Evolutionary conservation across 2,797 vertebrate species (phyloP), one percentile per base, ranked within the genome.

Genomic region (Neostethus bicornis): DNA sequence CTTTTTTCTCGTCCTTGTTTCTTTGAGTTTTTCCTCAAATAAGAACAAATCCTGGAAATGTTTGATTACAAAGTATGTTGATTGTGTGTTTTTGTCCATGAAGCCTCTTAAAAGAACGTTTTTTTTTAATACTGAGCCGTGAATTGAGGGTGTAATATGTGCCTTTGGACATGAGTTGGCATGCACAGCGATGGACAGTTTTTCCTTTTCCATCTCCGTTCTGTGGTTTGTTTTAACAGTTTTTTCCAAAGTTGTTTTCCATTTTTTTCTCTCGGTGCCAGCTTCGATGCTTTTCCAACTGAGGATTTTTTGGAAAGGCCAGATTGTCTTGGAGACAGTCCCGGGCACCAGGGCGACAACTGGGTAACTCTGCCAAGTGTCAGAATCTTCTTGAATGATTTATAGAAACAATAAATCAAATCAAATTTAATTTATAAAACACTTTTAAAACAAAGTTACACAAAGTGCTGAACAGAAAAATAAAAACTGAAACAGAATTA

Each of bases 221-320:
- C 46, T 17, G 34, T 16, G 28, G 68, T 46, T 59, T n/a, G 19
- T 47, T 51, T 43, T 16, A 4, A 54, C 43, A 20, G 49, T 45
- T 46, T 42, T 19, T 70, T 51, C 61, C 42, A 28, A 57, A 73
- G 62, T 61, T 56, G 41, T 41, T 77, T 78, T 60, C n/a, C n/a
- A n/a, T 4, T 24, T 7, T 31, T 31, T 10, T 57, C 53, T 39
- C 29, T 43, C 47, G 49, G 17, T 43, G 64, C 42, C 59, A 46
- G 50, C 70, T 77, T 70, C 84, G 75, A 85, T 79, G 68, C 74
- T 25, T 57, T 69, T 81, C 75, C 81, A 79, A 71, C 37, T 7
- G 60, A 70, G 58, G 44, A 64, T 73, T 74, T 73, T 79, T 61
- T 78, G 80, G 55, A 34, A 46, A 73, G 67, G 71, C 62, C 70